Evolutionary conservation across 2,113 vertebrate species (phyloP).

Genomic region (Drymodes brunneopygia): DNA sequence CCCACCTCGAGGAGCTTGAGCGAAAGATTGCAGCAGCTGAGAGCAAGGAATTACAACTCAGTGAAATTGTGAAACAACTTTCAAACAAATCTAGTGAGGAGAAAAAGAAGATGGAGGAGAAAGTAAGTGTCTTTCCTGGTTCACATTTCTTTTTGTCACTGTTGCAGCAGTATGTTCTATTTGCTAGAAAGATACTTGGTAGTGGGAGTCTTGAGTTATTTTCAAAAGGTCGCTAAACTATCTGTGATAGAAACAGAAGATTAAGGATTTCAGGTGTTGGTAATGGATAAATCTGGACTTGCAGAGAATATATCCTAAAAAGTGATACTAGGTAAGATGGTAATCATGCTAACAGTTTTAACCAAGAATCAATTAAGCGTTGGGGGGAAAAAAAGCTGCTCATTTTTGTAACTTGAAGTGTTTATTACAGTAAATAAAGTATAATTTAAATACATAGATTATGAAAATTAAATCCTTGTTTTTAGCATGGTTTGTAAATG

Average conservation of each 20-base stretch:
- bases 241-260: background rate
- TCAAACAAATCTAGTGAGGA: constrained; percentile 86
- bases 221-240: background rate
- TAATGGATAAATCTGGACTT: background rate
- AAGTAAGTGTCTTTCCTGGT: constrained; percentile 71
- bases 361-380: background rate
- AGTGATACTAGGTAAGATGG: background rate
- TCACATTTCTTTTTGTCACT: background rate
- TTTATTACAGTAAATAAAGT: background rate
- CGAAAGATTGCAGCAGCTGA: constrained; percentile 80
- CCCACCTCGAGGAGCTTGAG: constrained; percentile 81
- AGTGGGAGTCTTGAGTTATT: background rate
- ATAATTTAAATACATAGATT: background rate
- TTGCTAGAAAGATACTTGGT: background rate
- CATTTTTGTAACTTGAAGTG: background rate
- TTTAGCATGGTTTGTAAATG: background rate
- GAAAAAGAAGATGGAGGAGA: constrained; percentile 91
- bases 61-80: constrained; percentile 83
- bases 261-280: background rate
- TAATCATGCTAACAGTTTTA: background rate
- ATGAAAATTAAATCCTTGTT: background rate
- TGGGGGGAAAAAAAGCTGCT: background rate
- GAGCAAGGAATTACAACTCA: constrained; percentile 83
- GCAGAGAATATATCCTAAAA: background rate
- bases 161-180: background rate